Evolutionary conservation across 2,888 invertebrate genomes (phyloP).

Genomic region (Nemotelus pantherinus): DNA sequence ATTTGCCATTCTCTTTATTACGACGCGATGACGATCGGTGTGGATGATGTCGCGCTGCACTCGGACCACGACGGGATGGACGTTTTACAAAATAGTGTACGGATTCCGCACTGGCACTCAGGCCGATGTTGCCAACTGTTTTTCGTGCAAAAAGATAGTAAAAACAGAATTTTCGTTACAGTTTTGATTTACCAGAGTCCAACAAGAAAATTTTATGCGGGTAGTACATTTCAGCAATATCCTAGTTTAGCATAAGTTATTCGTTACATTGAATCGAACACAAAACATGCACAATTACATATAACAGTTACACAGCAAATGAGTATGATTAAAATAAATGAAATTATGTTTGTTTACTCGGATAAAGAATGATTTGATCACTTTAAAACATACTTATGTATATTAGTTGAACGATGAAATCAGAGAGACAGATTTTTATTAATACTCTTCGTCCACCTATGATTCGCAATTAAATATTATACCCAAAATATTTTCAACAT

Average conservation of each 20-base stretch:
- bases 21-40: constrained; percentile 68
- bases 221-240: not conserved
- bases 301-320: constrained; percentile 28
- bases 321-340: not conserved
- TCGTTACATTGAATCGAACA: not conserved
- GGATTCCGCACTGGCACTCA: constrained; percentile 73
- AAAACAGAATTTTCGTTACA: not conserved
- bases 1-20: constrained; percentile 68
- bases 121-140: constrained; percentile 69
- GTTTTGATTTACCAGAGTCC: no score
- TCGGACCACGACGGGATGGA: constrained; percentile 67
- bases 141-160: constrained; percentile 47
- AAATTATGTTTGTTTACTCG: not conserved
- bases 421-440: constrained; percentile 21
- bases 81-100: constrained; percentile 70
- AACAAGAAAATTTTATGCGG: constrained; percentile 38
- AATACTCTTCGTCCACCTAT: not conserved
- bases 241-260: not conserved
- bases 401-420: constrained; percentile 8
- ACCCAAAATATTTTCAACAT: not conserved
- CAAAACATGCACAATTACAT: constrained; percentile 16
- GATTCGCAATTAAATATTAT: not conserved
- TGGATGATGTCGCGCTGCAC: constrained; percentile 65
- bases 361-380: not conserved
- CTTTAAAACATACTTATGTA: constrained; percentile 6